A percentile compares a stretch with the other conserved stretches of the same genome.
Evolutionary conservation across 2,888 invertebrate species (phyloP).

Genomic region (Platycheirus rosarum): DNA sequence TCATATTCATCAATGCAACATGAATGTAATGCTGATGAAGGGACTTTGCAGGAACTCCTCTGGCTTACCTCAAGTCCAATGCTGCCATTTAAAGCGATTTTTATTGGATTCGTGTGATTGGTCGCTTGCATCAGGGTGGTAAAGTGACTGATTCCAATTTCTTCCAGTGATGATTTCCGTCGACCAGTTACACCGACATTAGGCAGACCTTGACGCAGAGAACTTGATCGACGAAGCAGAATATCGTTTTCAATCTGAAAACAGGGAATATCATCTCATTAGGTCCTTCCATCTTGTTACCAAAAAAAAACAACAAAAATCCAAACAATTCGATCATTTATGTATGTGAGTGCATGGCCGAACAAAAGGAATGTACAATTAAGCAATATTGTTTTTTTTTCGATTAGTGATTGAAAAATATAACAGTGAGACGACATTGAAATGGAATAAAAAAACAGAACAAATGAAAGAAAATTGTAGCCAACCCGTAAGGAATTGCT

Average conservation of each 20-base stretch:
- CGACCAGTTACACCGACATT: constrained; percentile 85
- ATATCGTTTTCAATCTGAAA: constrained; percentile 89
- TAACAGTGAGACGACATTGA: constrained; percentile 67
- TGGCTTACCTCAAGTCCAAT: constrained; percentile 88
- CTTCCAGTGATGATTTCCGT: constrained; percentile 92
- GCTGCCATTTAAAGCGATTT: constrained; percentile 92
- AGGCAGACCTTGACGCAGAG: constrained; percentile 91
- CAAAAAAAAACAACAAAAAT: constrained; percentile 1
- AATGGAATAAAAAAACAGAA: constrained; percentile 49
- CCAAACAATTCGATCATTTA: constrained; percentile 60
- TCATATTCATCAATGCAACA: background rate
- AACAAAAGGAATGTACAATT: constrained; percentile 56
- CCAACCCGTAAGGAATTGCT: constrained; percentile 92
- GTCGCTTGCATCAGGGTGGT: constrained; percentile 87
- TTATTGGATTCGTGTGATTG: constrained; percentile 89
- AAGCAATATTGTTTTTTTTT: constrained; percentile 1
- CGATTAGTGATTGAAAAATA: constrained; percentile 60
- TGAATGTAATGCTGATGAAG: background rate
- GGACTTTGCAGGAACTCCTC: background rate
- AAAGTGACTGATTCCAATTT: constrained; percentile 92
- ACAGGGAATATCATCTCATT: constrained; percentile 28
- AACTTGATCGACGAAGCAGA: constrained; percentile 91
- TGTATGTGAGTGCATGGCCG: constrained; percentile 67
- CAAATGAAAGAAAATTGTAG: constrained; percentile 76
- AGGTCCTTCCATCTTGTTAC: background rate